Evolutionary conservation across 37 sponge, comb jelly and placozoan genomes (phyloP).

Genomic region (Mnemiopsis leidyi): DNA sequence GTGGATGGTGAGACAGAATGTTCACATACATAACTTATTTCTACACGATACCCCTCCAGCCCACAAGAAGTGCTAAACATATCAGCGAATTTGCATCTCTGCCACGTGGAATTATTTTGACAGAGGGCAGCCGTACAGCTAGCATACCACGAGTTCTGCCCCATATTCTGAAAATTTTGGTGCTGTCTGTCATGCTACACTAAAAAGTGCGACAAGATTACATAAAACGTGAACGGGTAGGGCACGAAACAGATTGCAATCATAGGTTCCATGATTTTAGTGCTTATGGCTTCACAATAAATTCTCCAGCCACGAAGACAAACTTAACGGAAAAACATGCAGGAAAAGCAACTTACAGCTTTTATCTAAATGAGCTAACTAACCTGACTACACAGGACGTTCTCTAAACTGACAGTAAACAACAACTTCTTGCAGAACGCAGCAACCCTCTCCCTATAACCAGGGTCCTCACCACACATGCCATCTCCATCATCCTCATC

Average conservation of each 20-base stretch:
- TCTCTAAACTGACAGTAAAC: neutral
- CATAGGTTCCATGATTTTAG: too few relatives aligned
- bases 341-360: too few relatives aligned
- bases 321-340: too few relatives aligned
- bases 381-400: constrained; percentile 15
- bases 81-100: neutral
- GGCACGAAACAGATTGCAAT: too few relatives aligned
- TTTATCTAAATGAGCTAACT: too few relatives aligned
- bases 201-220: too few relatives aligned
- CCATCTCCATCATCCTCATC: neutral
- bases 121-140: neutral
- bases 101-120: neutral
- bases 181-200: neutral
- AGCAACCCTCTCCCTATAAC: neutral
- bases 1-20: neutral
- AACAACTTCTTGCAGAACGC: neutral
- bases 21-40: constrained; percentile 16
- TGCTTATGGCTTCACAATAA: too few relatives aligned
- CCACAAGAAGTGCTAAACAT: neutral
- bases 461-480: neutral
- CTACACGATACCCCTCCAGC: neutral
- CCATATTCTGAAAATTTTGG: constrained; percentile 18
- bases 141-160: neutral
- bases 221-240: too few relatives aligned
- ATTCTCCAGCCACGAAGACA: too few relatives aligned